A percentile compares a stretch with the other conserved stretches of the same genome.
Conservation (phyloP, 2,888 invertebrate species). For the Lithophane leautieri region DNA sequence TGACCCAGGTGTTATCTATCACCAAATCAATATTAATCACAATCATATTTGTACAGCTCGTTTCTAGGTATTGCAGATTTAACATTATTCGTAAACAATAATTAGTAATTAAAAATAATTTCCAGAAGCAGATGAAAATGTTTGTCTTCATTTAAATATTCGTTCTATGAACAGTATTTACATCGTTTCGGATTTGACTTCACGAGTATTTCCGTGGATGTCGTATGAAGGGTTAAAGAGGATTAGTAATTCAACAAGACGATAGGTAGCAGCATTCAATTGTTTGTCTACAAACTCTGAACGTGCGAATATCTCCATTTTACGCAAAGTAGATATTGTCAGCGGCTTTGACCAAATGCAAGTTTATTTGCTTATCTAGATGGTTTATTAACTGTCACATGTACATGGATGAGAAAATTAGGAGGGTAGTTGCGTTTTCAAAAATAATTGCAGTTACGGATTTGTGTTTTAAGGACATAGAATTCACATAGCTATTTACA, state of each 20-base stretch:
- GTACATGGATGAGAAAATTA: neutral
- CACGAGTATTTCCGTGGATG: constrained; percentile 15
- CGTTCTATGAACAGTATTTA: constrained; percentile 5
- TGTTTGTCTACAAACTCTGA: neutral
- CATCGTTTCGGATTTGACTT: neutral
- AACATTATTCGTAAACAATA: neutral
- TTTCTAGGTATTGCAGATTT: neutral
- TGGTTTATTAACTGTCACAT: neutral
- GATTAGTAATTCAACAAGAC: constrained; percentile 9
- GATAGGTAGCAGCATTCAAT: neutral
- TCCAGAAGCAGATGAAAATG: constrained; percentile 15
- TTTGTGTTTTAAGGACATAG: neutral
- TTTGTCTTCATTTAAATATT: constrained; percentile 34
- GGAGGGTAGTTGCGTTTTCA: neutral
- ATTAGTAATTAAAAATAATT: too few relatives aligned
- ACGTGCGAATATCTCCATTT: neutral
- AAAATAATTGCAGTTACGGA: neutral
- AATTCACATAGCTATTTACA: constrained; percentile 17
- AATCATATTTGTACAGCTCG: neutral
- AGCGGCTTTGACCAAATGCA: neutral
- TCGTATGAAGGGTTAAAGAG: constrained; percentile 20
- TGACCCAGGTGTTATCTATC: neutral
- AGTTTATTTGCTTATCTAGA: neutral
- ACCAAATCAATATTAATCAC: too few relatives aligned
- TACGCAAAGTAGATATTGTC: neutral